Base-by-base conservation (phyloP, 2,797 vertebrate genomes). In the Tragopan temminckii region DNA sequence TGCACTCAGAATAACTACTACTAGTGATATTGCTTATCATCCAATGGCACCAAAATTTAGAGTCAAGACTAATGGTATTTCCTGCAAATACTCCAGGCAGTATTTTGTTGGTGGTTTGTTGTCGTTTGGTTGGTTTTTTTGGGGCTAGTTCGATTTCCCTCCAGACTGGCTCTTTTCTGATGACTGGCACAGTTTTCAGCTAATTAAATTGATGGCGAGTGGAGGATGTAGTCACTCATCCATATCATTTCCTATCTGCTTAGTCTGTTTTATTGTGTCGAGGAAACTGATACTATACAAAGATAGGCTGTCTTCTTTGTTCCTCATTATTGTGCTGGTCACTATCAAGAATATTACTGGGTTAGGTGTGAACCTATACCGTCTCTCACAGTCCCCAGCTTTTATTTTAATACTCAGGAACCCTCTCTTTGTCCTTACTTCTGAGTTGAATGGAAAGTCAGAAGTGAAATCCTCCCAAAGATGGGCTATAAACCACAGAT, bases 381-480 rank as follows among this genome's bases (percentile, higher is more conserved):
- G 48, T 35, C 46, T 67, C 68, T 38, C 36, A 12, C 68, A 31
- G 23, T n/a, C 36, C 18, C 64, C 29, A 63, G 29, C 18, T 45
- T 94, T 91, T 87, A 85, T 87, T 94, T 57, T 61, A 94, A 70
- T 93, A 83, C 85, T 92, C 61, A 11, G 90, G 87, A 95, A 90
- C 33, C 33, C 86, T 27, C 94, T 82, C 18, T 61, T 86, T 80
- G 46, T 19, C 75, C 93, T 50, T 94, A 50, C 55, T 89, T 91
- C 87, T 62, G 35, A 90, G 7, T 48, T 68, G 38, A 90, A 7
- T 48, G 74, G 61, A 72, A 75, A 85, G 19, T 69, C 53, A 75
- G 36, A 95, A 94, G 61, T 80, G 89, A 85, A 94, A 25, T 68
- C 29, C 24, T 92, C 25, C 59, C 55, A 67, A 85, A 52, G 59